Conservation (phyloP, 2,888 invertebrate species). For the Phania funesta region DNA sequence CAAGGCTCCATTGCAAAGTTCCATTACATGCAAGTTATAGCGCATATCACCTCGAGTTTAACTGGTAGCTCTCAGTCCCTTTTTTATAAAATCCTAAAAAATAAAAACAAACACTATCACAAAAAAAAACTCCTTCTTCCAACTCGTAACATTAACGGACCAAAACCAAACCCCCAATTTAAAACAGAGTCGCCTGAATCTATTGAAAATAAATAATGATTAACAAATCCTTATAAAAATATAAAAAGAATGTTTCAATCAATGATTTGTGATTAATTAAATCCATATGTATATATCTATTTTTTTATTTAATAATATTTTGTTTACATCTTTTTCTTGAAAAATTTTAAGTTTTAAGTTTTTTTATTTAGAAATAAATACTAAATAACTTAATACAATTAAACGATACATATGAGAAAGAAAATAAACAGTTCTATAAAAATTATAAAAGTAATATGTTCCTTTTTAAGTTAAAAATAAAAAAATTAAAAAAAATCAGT, state of each 20-base stretch:
- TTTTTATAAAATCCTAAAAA: background rate
- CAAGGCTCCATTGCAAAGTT: no score
- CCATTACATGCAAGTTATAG: no score
- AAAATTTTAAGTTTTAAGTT: conserved; percentile 13
- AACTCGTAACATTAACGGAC: conserved; percentile 59
- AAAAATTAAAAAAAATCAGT: conserved; percentile 12
- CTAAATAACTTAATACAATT: background rate
- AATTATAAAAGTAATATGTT: conserved; percentile 47
- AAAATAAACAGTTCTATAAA: conserved; percentile 36
- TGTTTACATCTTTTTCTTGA: background rate
- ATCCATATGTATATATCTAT: conserved; percentile 16
- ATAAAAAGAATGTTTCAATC: conserved; percentile 75
- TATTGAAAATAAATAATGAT: conserved; percentile 61
- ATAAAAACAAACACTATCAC: background rate
- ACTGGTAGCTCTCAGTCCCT: background rate
- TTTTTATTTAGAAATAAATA: background rate
- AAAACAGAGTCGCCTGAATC: conserved; percentile 78
- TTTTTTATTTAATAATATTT: background rate
- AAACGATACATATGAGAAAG: conserved; percentile 26
- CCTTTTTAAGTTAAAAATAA: conserved; percentile 57
- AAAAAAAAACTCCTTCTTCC: conserved; percentile 3
- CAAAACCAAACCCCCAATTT: conserved; percentile 69
- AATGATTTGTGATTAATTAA: conserved; percentile 78
- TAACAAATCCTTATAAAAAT: conserved; percentile 57
- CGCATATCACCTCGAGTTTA: no score